Evolutionary conservation across 1,140 invertebrate genomes (phyloP), one percentile per base, ranked within the genome.

Genomic region (Saccostrea echinata): DNA sequence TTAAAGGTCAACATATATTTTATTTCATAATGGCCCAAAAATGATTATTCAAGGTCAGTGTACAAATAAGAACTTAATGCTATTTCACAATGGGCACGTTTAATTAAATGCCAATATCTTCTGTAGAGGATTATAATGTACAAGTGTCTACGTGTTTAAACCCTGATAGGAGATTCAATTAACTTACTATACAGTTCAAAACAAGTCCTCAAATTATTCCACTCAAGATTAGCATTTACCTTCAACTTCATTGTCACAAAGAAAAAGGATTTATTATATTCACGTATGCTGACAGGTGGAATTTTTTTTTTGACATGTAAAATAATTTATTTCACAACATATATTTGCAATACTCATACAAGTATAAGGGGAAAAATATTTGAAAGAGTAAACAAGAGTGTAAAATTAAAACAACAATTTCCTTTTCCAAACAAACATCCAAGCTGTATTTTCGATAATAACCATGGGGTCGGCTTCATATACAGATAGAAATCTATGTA

Each of bases 51-150:
- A 61, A 64, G 24, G 21, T 64, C 68, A 27, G 27, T 12, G 27
- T 16, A 24, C 68, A 16, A 11, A 16, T 76, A 16, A 35, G 24
- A 8, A 76, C 27, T 30, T 76, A 76, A 76, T 13, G 16, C 8
- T 76, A 76, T 76, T 76, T 30, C 43, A 43, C 43, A 76, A 76
- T 24, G 27, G 68, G 68, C 16, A 33, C 21, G 27, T 76, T 16
- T 76, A 76, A 33, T 76, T 33, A 76, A 76, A 76, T 76, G 68
- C 13, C 24, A 12, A 76, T 33, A 76, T 76, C 68, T 11, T 76
- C 68, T 33, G 11, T 8, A 27, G 13, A 30, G 68, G 68, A 76
- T 76, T 76, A 76, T 12, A 76, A 76, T 30, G 24, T 13, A 33
- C 68, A 30, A 33, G 68, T 76, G 11, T 76, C 1, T 76, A 76